phyloP scores from a whole-genome alignment of 2,797 vertebrate species.

The Prionace glauca region DNA sequence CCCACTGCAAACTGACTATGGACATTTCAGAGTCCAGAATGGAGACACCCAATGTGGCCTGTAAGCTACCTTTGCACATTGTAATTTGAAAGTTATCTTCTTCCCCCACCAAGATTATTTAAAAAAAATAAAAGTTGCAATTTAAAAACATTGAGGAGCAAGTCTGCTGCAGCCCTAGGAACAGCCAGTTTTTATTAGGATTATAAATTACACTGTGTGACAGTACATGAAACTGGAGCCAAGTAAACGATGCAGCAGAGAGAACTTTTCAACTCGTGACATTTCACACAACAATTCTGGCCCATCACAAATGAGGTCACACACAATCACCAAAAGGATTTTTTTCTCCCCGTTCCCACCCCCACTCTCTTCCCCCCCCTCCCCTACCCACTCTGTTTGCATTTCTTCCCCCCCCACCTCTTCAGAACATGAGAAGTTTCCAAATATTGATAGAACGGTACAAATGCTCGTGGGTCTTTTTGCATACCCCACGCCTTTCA shows the following conservation, averaged over 20 bases:
- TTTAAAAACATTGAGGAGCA: constrained; percentile 2
- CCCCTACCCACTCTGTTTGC: not conserved
- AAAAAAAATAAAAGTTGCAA: not conserved
- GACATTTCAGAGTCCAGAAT: not conserved
- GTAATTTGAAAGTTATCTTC: not conserved
- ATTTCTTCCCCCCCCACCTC: not conserved
- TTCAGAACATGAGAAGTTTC: constrained; percentile 15
- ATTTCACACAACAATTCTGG: constrained; percentile 25
- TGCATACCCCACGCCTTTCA: not conserved
- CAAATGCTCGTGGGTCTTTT: not conserved
- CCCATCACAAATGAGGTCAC: constrained; percentile 34
- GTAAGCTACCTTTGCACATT: not conserved
- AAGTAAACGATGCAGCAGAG: constrained; percentile 25
- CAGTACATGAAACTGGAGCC: constrained; percentile 33
- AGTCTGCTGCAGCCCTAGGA: constrained; percentile 31
- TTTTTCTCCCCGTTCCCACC: too few relatives aligned
- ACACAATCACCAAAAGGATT: constrained; percentile 32
- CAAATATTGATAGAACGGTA: constrained; percentile 20
- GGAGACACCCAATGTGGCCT: not conserved
- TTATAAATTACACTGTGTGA: constrained; percentile 37
- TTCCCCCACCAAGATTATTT: not conserved
- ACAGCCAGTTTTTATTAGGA: constrained; percentile 32
- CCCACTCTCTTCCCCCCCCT: not conserved
- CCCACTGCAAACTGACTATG: not conserved
- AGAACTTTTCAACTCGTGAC: constrained; percentile 27